phyloP scores from a whole-genome alignment of 2,113 vertebrate genomes.

The Kobus ellipsiprymnus region DNA sequence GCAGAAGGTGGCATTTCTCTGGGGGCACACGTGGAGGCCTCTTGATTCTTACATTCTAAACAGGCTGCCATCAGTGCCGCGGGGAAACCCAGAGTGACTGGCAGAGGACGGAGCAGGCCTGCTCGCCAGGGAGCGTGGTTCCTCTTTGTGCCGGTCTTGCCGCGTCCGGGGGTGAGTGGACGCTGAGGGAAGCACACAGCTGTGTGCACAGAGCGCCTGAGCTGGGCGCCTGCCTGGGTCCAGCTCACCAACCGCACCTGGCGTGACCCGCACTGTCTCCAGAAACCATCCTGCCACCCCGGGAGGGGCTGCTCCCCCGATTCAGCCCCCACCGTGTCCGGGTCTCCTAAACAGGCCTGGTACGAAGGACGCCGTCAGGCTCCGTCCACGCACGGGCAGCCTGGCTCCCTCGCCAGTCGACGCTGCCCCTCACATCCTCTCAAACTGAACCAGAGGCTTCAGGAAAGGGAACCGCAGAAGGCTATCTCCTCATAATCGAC shows the following conservation, averaged over 20 bases:
- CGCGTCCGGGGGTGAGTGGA: background rate
- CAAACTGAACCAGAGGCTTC: conserved; percentile 46
- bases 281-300: background rate
- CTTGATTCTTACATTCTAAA: conserved; percentile 39
- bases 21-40: background rate
- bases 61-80: background rate
- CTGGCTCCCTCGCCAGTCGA: conserved; percentile 44
- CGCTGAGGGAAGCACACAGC: background rate
- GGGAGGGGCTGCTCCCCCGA: background rate
- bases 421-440: conserved; percentile 36
- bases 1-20: conserved; percentile 65
- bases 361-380: background rate
- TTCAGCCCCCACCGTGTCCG: accelerated
- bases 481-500: conserved; percentile 12
- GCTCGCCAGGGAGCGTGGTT: background rate
- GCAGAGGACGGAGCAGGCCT: background rate
- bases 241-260: background rate
- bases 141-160: background rate
- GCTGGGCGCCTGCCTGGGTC: background rate
- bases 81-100: conserved; percentile 43
- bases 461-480: conserved; percentile 50
- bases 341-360: background rate
- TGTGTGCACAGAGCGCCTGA: background rate
- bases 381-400: background rate
- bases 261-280: too few species aligned